Conservation (phyloP, 92 coral and sea anemone genomes). For the Meandrina meandrites region DNA sequence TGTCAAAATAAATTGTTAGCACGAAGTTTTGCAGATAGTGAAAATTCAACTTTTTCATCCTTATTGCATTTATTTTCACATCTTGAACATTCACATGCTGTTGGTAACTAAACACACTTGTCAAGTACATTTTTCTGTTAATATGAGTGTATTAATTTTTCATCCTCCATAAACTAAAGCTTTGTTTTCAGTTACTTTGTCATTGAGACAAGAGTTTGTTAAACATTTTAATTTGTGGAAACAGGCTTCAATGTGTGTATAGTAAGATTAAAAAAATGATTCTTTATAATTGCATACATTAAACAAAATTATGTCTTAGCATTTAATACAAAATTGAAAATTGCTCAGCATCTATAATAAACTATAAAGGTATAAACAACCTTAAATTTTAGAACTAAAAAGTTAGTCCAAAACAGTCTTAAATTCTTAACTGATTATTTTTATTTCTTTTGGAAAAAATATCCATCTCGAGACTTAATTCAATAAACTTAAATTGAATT, state of each 20-base stretch:
- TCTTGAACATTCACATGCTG: not conserved
- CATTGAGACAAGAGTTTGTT: not conserved
- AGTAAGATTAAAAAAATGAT: not conserved
- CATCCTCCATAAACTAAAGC: not conserved
- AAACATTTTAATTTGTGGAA: not conserved
- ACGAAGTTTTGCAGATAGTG: not conserved
- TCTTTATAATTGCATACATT: not conserved
- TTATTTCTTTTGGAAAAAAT: not conserved
- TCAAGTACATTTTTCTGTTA: not conserved
- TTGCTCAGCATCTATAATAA: not conserved
- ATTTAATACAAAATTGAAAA: not conserved
- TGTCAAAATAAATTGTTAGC: not conserved
- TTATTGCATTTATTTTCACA: not conserved
- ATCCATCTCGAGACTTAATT: not conserved
- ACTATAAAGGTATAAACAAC: not conserved
- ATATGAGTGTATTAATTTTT: not conserved
- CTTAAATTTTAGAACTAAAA: not conserved
- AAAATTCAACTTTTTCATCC: not conserved
- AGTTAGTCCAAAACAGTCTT: not conserved
- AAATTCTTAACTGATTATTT: not conserved
- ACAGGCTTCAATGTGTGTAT: not conserved
- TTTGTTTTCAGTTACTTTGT: not conserved
- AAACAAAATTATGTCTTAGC: not conserved
- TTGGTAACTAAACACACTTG: not conserved
- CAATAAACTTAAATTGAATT: not conserved